These are phyloP conservation scores for Trichogramma evanescens DNA, from an alignment of 2,888 invertebrate species.

Conservation along the genomic window DNA sequence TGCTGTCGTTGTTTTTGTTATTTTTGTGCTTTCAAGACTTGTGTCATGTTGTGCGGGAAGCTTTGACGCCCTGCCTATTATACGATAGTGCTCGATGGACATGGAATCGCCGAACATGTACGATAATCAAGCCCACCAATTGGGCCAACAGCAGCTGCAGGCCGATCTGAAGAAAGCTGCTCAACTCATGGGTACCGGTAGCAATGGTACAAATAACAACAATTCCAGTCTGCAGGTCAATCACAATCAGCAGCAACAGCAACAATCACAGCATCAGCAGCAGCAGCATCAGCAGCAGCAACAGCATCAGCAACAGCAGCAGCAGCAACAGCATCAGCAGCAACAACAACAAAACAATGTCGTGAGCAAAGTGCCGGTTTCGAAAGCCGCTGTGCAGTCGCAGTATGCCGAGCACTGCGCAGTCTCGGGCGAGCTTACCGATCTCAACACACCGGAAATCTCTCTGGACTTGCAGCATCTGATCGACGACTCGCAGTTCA, in stretches of 20 bases:
- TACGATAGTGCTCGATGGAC: no score
- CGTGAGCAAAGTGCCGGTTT: conserved; percentile 44
- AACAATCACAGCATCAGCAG: conserved; percentile 50
- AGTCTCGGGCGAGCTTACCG: conserved; percentile 67
- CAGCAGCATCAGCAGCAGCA: conserved; percentile 52
- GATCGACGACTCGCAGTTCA: conserved; percentile 84
- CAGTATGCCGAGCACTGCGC: conserved; percentile 65
- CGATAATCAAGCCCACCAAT: conserved; percentile 58
- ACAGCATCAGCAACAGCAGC: conserved; percentile 50
- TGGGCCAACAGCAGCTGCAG: conserved; percentile 35
- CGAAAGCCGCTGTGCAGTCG: conserved; percentile 63
- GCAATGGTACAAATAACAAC: conserved; percentile 51
- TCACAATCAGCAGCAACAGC: conserved; percentile 53
- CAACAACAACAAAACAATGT: conserved; percentile 51
- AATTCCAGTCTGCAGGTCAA: conserved; percentile 49
- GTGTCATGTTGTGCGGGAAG: no score
- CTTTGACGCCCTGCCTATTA: no score
- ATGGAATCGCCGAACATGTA: conserved; percentile 87
- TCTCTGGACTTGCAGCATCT: conserved; percentile 85
- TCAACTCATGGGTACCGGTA: conserved; percentile 48
- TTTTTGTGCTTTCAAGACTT: no score
- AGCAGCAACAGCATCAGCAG: conserved; percentile 13
- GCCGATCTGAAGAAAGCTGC: conserved; percentile 57
- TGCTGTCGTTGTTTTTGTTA: no score
- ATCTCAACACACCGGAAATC: conserved; percentile 87